A percentile compares a stretch with the other conserved stretches of the same genome.
Conservation (phyloP, 2,888 invertebrate genomes). For the Galeopsomyia nigrocyanea region DNA sequence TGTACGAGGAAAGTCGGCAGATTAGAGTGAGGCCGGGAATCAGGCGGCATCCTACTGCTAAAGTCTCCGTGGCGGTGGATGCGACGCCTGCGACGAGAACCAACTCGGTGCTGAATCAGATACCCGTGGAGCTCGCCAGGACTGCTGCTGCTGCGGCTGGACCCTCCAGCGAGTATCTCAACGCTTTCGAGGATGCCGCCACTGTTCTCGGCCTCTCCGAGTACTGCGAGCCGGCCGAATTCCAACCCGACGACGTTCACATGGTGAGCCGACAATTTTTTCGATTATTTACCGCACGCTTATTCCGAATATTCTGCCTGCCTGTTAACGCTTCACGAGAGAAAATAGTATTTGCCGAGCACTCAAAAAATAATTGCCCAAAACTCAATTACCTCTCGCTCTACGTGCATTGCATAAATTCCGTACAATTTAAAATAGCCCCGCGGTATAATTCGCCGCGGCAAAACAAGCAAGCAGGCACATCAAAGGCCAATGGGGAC, state of each 20-base stretch:
- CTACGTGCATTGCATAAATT: too few relatives aligned
- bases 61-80: constrained; percentile 84
- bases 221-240: constrained; percentile 46
- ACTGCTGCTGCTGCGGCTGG: too few relatives aligned
- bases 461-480: too few relatives aligned
- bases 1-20: constrained; percentile 58
- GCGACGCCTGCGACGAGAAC: constrained; percentile 83
- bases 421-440: too few relatives aligned
- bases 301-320: too few relatives aligned
- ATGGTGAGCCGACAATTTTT: not conserved
- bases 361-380: too few relatives aligned
- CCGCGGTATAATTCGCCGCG: too few relatives aligned
- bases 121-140: constrained; percentile 82
- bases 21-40: constrained; percentile 58
- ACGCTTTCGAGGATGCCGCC: constrained; percentile 26
- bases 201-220: constrained; percentile 31
- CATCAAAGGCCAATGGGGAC: too few relatives aligned
- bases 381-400: too few relatives aligned
- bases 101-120: constrained; percentile 80
- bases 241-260: constrained; percentile 5
- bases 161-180: constrained; percentile 29
- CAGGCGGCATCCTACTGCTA: constrained; percentile 65
- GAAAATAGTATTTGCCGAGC: too few relatives aligned
- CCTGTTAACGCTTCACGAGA: too few relatives aligned
- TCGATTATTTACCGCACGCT: too few relatives aligned